Evolutionary conservation across 1,140 invertebrate species (phyloP).

Genomic region (Pteromalus puparum): DNA sequence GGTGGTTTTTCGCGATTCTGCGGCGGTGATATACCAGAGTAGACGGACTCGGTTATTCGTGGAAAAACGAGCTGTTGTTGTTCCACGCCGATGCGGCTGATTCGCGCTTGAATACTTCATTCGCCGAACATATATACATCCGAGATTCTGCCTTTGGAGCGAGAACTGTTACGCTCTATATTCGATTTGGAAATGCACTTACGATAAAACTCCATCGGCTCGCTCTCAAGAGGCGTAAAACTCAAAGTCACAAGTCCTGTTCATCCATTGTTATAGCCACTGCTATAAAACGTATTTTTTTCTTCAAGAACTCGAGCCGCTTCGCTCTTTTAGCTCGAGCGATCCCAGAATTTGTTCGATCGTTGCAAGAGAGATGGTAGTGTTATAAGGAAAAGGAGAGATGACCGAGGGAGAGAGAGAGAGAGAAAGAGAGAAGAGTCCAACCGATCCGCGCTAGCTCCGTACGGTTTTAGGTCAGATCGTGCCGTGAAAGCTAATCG

Average conservation of each 20-base stretch:
- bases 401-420: conserved; percentile 58
- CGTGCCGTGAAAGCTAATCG: conserved; percentile 72
- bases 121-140: too few relatives aligned
- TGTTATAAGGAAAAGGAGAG: conserved; percentile 55
- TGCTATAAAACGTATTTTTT: conserved; percentile 12
- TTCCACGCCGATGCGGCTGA: too few relatives aligned
- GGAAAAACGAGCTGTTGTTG: not conserved
- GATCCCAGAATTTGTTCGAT: conserved; percentile 2
- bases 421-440: conserved; percentile 58
- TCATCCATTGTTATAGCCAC: not conserved
- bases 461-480: conserved; percentile 72
- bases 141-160: not conserved
- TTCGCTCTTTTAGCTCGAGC: not conserved
- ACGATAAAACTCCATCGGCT: not conserved
- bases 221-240: not conserved
- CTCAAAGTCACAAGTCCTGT: not conserved
- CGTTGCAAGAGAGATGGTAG: conserved; percentile 54
- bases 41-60: too few relatives aligned
- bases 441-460: conserved; percentile 55
- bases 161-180: not conserved
- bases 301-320: not conserved
- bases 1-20: not conserved
- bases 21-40: too few relatives aligned
- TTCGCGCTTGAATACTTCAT: too few relatives aligned
- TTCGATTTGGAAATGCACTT: not conserved